Conservation (phyloP, 2,797 vertebrate genomes). For the Spatula versicolor region DNA sequence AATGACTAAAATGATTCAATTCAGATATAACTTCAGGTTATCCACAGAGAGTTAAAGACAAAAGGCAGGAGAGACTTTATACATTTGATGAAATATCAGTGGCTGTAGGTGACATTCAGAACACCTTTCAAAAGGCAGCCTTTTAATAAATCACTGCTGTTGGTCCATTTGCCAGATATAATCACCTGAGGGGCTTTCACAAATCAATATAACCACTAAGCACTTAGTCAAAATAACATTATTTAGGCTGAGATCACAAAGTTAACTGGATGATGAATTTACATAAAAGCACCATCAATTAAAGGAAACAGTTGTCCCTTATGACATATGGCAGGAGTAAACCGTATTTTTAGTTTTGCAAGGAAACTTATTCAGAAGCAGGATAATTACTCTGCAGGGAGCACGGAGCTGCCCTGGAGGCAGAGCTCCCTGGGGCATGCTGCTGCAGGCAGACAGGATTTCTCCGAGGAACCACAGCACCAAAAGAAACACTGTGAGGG, state of each 20-base stretch:
- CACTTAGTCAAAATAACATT: constrained; percentile 63
- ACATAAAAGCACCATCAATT: constrained; percentile 58
- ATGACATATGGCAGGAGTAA: background rate
- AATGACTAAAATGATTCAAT: constrained; percentile 3
- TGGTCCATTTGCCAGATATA: constrained; percentile 52
- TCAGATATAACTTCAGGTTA: background rate
- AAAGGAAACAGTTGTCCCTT: constrained; percentile 48
- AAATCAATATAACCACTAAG: constrained; percentile 66
- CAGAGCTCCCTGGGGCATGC: background rate
- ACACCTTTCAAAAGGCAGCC: constrained; percentile 30
- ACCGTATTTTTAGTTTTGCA: constrained; percentile 24
- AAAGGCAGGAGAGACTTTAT: background rate
- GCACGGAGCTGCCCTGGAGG: background rate
- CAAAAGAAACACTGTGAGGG: accelerated
- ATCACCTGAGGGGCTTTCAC: constrained; percentile 38
- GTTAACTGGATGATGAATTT: constrained; percentile 63
- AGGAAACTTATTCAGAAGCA: constrained; percentile 14
- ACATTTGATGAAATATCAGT: constrained; percentile 27
- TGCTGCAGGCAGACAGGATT: background rate
- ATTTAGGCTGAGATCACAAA: constrained; percentile 60
- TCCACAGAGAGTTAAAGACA: background rate
- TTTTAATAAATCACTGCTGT: constrained; percentile 64
- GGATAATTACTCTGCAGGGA: constrained; percentile 26
- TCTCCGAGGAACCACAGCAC: background rate
- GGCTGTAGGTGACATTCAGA: constrained; percentile 45